These are phyloP conservation scores for Netelia inedita DNA, from an alignment of 2,888 invertebrate species.

Conservation along the genomic window DNA sequence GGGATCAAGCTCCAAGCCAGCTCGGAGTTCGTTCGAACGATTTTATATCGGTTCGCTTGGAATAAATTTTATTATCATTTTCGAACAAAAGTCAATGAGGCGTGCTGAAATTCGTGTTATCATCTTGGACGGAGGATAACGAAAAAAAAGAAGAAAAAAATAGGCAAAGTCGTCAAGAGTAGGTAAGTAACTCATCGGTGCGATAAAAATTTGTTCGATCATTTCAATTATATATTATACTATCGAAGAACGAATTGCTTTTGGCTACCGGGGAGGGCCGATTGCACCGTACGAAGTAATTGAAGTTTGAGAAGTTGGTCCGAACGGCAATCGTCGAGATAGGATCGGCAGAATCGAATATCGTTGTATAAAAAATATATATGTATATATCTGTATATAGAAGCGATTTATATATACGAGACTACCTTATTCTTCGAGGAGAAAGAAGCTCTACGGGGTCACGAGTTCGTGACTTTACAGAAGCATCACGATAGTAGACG, in stretches of 20 bases:
- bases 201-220: slow-evolving; percentile 39
- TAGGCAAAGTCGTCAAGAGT: background rate
- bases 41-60: no score
- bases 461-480: slow-evolving; percentile 48
- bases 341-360: slow-evolving; percentile 58
- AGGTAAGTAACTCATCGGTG: background rate
- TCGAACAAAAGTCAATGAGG: background rate
- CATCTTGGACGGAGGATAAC: background rate
- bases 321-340: slow-evolving; percentile 46
- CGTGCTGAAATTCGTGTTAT: background rate
- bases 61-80: background rate
- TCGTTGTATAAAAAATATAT: slow-evolving; percentile 39
- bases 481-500: slow-evolving; percentile 41
- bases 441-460: slow-evolving; percentile 56
- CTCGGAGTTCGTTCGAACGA: no score
- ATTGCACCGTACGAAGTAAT: slow-evolving; percentile 35
- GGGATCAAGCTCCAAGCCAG: background rate
- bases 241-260: slow-evolving; percentile 47
- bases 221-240: slow-evolving; percentile 53
- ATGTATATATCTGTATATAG: slow-evolving; percentile 12
- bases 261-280: slow-evolving; percentile 4
- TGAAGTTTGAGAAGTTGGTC: slow-evolving; percentile 55
- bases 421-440: slow-evolving; percentile 37
- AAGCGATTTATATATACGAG: slow-evolving; percentile 35
- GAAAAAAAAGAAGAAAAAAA: background rate